Base-by-base conservation (phyloP, 2,888 invertebrate genomes). In the Galerucella pusilla region DNA sequence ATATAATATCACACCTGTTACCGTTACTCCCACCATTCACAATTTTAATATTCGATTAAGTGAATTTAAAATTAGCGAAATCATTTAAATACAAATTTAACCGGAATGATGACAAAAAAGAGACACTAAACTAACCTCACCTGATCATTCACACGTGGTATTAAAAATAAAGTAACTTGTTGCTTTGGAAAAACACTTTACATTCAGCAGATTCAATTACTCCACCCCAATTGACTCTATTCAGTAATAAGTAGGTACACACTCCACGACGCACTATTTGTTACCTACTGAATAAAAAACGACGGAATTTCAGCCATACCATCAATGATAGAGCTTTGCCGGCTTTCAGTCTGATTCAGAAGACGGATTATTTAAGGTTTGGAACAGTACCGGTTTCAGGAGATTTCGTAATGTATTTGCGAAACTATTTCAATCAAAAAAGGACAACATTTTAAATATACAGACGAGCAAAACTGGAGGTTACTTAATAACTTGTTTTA, bases 311-410 rank as follows among this genome's bases (percentile, higher is more conserved):
- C 64, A 66, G 16, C 63, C 63, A 69, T 67, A 16, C 68, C 20
- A 66, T 65, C 67, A 49, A 68, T 65, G 77, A 75, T 77, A 71
- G 73, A 66, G 71, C 71, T 70, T 74, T 65, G 68, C 60, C 77
- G 75, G 75, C 68, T 75, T 74, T 57, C 64, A 64, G 64, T 20
- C 45, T 7, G 45, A 64, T 35, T 46, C 46, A 42, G 46, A 45
- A 65, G 64, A 65, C 20, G 11, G 64, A 45, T 65, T 65, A 65
- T 46, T 65, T 65, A 46, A 65, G 46, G 46, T 1, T 65, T 42
- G n/a, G 16, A 49, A 28, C 77, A 77, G 77, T 66, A 20, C 66
- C 75, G 77, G 71, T 14, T 57, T 45, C 46, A 20, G 49, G 10
- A 16, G 20, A 45, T 20, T 28, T 60, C 63, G 9, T 12, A 12